Evolutionary conservation across 2,888 invertebrate species (phyloP).

Genomic region (Tetramorium bicarinatum): DNA sequence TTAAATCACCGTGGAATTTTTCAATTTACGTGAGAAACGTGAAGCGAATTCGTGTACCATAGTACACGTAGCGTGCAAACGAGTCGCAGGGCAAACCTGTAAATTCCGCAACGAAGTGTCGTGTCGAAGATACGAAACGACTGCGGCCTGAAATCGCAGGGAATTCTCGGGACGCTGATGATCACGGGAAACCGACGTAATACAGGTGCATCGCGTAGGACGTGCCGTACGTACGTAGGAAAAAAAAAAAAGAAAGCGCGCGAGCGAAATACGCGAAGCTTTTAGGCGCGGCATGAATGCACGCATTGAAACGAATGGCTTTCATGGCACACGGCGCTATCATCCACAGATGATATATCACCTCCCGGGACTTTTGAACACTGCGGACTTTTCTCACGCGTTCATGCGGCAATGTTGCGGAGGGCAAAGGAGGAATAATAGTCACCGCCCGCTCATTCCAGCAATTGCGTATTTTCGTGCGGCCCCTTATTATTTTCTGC

Average conservation of each 20-base stretch:
- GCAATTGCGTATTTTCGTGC: constrained; percentile 51
- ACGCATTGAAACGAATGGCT: constrained; percentile 83
- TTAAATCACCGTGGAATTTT: constrained; percentile 48
- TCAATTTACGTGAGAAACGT: constrained; percentile 62
- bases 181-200: constrained; percentile 14
- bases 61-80: constrained; percentile 43
- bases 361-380: constrained; percentile 74
- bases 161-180: constrained; percentile 24
- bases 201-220: constrained; percentile 37
- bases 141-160: neutral
- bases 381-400: constrained; percentile 77
- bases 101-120: constrained; percentile 14
- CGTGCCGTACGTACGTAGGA: neutral
- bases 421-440: constrained; percentile 42
- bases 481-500: neutral
- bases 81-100: constrained; percentile 38
- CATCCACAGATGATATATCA: constrained; percentile 83
- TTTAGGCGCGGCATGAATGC: constrained; percentile 77
- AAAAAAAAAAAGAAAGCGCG: neutral
- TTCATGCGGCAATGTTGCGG: constrained; percentile 74
- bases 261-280: constrained; percentile 71
- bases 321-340: constrained; percentile 79
- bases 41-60: constrained; percentile 55
- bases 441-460: constrained; percentile 45
- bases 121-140: neutral